phyloP scores from a whole-genome alignment of 2,113 vertebrate species.

The Ceyx melanurus region DNA sequence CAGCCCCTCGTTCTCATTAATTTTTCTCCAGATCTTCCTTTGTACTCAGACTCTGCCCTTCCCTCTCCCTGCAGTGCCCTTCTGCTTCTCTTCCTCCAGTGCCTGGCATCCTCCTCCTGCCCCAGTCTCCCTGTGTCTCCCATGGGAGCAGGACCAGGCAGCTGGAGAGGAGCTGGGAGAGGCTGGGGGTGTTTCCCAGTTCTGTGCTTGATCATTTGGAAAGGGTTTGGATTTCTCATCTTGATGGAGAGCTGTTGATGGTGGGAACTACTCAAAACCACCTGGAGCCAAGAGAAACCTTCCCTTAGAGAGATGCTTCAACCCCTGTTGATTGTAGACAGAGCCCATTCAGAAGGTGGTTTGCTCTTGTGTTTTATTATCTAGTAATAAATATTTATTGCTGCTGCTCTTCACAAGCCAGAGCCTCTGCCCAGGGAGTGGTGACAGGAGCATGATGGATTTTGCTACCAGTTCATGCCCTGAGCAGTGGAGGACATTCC shows the following conservation, averaged over 20 bases:
- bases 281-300: fast-evolving
- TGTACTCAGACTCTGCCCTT: background rate
- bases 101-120: background rate
- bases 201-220: background rate
- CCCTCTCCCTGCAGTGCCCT: background rate
- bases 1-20: background rate
- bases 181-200: background rate
- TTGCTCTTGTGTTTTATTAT: background rate
- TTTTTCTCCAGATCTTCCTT: background rate
- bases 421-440: background rate
- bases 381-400: background rate
- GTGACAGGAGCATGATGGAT: background rate
- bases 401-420: background rate
- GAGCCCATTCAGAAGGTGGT: background rate
- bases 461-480: background rate
- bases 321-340: background rate
- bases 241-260: background rate
- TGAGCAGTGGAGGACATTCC: background rate
- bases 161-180: background rate
- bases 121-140: background rate
- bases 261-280: background rate
- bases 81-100: background rate
- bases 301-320: background rate
- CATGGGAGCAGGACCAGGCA: background rate
- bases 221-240: background rate